phyloP scores from a whole-genome alignment of 2,888 invertebrate genomes.

The Tribolium freemani region DNA sequence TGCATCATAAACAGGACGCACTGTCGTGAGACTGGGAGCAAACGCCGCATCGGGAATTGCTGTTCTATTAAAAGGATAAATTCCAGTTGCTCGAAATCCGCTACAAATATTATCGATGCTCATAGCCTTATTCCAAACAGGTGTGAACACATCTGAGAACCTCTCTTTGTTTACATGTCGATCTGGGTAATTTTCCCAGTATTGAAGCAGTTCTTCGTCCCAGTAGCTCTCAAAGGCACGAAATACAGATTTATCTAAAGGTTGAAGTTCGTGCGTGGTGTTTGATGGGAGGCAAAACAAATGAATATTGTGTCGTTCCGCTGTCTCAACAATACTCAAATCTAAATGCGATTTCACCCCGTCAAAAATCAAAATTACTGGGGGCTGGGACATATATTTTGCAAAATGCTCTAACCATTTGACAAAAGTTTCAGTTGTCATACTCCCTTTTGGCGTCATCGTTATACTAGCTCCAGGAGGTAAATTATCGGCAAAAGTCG shows the following conservation, averaged over 20 bases:
- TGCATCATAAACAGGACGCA: too few relatives aligned
- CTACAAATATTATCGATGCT: conserved; percentile 50
- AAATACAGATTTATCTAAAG: conserved; percentile 60
- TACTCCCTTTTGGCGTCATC: conserved; percentile 56
- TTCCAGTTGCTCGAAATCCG: conserved; percentile 54
- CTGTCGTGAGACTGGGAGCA: conserved; percentile 46
- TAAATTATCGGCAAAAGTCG: conserved; percentile 50
- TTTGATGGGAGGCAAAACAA: conserved; percentile 61
- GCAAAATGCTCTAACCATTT: conserved; percentile 54
- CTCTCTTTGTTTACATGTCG: not conserved
- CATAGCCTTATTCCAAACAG: conserved; percentile 53
- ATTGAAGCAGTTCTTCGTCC: conserved; percentile 59
- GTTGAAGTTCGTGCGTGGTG: conserved; percentile 62
- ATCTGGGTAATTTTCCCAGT: conserved; percentile 47
- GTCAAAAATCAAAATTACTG: conserved; percentile 55
- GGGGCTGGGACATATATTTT: conserved; percentile 50
- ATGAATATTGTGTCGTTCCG: conserved; percentile 53
- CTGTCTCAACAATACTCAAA: conserved; percentile 58
- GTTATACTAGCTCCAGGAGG: conserved; percentile 50
- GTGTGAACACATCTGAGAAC: conserved; percentile 46
- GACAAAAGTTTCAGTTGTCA: conserved; percentile 53
- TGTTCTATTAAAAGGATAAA: conserved; percentile 54
- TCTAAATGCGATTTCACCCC: conserved; percentile 57
- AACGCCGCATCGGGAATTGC: conserved; percentile 54
- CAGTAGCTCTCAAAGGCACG: conserved; percentile 58